Conservation (phyloP, 1,140 invertebrate species). For the Nymphalis io region DNA sequence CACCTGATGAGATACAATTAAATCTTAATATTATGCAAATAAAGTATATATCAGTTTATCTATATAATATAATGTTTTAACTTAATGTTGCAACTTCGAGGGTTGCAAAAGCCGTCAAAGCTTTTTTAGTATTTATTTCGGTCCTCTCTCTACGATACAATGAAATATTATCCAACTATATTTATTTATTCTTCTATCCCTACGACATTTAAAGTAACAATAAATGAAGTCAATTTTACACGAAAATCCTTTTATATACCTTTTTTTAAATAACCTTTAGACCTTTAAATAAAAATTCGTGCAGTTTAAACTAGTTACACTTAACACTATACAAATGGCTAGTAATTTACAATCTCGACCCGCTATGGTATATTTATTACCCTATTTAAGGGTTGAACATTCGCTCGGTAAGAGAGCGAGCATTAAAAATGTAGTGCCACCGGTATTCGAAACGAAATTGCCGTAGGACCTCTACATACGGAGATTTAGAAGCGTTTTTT, state of each 20-base stretch:
- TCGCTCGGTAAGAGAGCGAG: constrained; percentile 3
- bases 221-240: neutral
- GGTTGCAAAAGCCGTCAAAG: too few relatives aligned
- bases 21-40: too few relatives aligned
- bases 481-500: neutral
- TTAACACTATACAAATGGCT: constrained; percentile 31
- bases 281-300: constrained; percentile 21
- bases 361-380: constrained; percentile 33
- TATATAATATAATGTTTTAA: too few relatives aligned
- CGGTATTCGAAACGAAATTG: constrained; percentile 11
- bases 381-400: constrained; percentile 29
- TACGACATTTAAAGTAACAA: neutral
- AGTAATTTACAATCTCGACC: constrained; percentile 31
- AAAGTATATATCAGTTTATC: too few relatives aligned
- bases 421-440: constrained; percentile 32
- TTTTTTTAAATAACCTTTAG: neutral
- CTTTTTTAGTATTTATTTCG: too few relatives aligned
- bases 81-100: too few relatives aligned
- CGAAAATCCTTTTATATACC: neutral
- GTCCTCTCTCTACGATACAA: too few relatives aligned
- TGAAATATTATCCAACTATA: too few relatives aligned
- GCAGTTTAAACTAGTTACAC: constrained; percentile 18
- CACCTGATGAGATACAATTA: too few relatives aligned
- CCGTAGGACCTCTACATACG: neutral
- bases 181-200: too few relatives aligned